Evolutionary conservation across 2,888 invertebrate species (phyloP), one percentile per base, ranked within the genome.

Genomic region (Phortica okadai): DNA sequence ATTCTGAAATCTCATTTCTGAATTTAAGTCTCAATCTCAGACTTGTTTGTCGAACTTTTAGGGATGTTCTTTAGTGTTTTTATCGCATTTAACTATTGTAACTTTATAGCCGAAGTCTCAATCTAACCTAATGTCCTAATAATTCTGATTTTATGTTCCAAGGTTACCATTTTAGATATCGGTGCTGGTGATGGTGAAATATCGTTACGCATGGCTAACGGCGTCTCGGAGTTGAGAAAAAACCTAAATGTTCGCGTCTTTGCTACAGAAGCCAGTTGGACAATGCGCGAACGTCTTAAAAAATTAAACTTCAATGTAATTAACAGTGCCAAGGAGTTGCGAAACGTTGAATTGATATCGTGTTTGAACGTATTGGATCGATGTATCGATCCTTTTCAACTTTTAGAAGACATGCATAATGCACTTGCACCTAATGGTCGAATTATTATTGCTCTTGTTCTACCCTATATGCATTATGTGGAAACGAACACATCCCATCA

Each of bases 101-200:
- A 1, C 21, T 21, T 21, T 21, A 21, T 1, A 21, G 21, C 21
- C 0, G 21, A 1, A 21, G 21, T 21, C 21, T 21, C 21, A 21
- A 21, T 21, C 21, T 21, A 21, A 21, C 21, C 21, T 21, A 21
- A 21, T 21, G 21, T 21, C 21, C 21, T 21, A 21, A 21, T 21
- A 21, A 21, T 21, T 21, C 21, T 21, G 21, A 21, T 21, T 21
- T 11, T 72, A 14, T 11, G 14, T 33, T 16, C 75, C 42, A 7
- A 92, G 89, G 89, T 93, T 75, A 92, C 94, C 8, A 89, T 95
- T 62, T 93, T 98, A 70, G 98, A 99, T 92, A 93, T 99, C 74
- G 99, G 99, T 70, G 98, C 99, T 2, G 99, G 99, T 1, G 99
- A 99, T 92, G 99, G 99, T 0, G 95, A 96, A 88, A 97, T 98